These are phyloP conservation scores for Neolamprologus falcicula DNA, from an alignment of 2,113 vertebrate genomes.

Conservation along the genomic window DNA sequence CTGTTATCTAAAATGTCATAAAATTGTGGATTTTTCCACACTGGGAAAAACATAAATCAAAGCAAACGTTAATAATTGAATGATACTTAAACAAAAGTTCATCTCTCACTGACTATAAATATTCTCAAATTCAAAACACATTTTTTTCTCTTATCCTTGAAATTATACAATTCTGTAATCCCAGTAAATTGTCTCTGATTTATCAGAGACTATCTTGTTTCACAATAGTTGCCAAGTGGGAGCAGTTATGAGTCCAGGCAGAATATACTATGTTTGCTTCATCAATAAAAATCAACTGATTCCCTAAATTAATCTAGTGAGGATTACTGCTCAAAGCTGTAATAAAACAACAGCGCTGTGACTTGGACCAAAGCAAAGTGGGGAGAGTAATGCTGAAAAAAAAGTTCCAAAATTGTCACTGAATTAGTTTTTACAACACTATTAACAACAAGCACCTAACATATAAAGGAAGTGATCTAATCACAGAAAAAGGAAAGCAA, in stretches of 20 bases:
- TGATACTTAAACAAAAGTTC: background rate
- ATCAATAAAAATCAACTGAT: background rate
- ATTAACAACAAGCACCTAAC: background rate
- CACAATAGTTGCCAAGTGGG: background rate
- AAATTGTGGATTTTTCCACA: background rate
- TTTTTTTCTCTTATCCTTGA: background rate
- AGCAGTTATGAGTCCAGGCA: fast-evolving
- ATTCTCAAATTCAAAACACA: background rate
- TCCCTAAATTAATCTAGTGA: background rate
- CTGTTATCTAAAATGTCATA: background rate
- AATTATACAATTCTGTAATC: background rate
- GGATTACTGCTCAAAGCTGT: background rate
- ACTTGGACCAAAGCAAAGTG: background rate
- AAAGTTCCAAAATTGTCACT: background rate
- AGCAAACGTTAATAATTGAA: background rate
- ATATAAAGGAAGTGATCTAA: background rate
- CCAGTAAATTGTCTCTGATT: background rate
- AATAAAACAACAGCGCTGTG: background rate
- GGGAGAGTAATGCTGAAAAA: background rate
- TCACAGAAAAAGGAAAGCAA: background rate
- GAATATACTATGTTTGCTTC: background rate
- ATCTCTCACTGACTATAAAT: background rate
- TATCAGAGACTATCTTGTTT: background rate
- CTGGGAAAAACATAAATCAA: background rate
- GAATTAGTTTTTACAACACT: background rate